These are phyloP conservation scores for Diarsia brunnea DNA, from an alignment of 2,888 invertebrate genomes.

Conservation along the genomic window DNA sequence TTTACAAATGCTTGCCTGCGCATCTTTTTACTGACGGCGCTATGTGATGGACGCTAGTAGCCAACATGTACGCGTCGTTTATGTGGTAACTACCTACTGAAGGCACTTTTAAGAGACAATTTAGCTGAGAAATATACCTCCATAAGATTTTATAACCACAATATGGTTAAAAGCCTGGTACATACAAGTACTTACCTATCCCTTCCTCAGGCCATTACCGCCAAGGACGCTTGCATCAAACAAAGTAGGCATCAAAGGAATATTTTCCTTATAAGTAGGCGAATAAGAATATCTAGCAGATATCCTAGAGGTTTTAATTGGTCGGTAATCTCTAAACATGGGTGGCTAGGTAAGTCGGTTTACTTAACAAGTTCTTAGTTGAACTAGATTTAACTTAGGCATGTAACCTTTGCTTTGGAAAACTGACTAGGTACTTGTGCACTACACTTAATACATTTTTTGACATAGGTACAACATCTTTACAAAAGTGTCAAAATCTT, in stretches of 20 bases:
- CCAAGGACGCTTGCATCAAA: conserved; percentile 21
- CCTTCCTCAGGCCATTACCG: conserved; percentile 13
- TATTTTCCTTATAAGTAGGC: conserved; percentile 24
- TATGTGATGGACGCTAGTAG: conserved; percentile 48
- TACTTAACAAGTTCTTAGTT: conserved; percentile 1
- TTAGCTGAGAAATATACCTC: conserved; percentile 15
- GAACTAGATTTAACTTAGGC: neutral
- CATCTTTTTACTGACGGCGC: conserved; percentile 41
- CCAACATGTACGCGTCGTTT: conserved; percentile 20
- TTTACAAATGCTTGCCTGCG: conserved; percentile 67
- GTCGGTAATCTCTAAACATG: conserved; percentile 4
- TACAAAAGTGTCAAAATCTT: too few relatives aligned
- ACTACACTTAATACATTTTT: too few relatives aligned
- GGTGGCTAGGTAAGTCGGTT: conserved; percentile 13
- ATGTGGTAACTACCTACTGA: conserved; percentile 10
- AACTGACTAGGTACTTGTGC: too few relatives aligned
- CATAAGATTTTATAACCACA: conserved; percentile 24
- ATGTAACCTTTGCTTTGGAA: conserved; percentile 13
- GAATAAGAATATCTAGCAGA: conserved; percentile 11
- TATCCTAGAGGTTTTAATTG: conserved; percentile 26
- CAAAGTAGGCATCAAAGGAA: conserved; percentile 3
- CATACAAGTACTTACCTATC: neutral
- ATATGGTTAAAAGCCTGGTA: conserved; percentile 24
- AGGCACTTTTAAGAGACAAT: neutral
- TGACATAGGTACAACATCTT: too few relatives aligned